phyloP scores from a whole-genome alignment of 2,113 vertebrate genomes.

The Vulpes lagopus region DNA sequence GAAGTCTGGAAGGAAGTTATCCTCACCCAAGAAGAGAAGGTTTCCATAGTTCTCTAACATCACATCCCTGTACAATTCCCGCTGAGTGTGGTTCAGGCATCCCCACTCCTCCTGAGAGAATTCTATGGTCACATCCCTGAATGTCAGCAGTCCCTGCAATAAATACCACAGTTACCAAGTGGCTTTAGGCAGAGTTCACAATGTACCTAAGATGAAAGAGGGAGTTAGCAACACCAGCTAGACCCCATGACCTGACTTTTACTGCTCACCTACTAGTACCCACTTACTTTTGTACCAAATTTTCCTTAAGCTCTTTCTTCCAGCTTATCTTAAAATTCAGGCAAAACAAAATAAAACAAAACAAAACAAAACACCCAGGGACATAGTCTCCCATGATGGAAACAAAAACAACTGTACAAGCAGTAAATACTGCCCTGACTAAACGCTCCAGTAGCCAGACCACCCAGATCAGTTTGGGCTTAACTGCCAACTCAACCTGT shows the following conservation, averaged over 20 bases:
- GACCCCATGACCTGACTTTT: neutral
- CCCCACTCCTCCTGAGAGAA: neutral
- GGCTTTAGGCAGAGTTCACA: neutral
- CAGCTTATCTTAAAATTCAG: neutral
- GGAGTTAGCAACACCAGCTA: neutral
- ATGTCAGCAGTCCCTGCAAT: neutral
- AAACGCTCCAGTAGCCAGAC: neutral
- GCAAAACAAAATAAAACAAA: neutral
- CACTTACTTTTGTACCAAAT: neutral
- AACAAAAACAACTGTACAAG: neutral
- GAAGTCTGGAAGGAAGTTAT: neutral
- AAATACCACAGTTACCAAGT: neutral
- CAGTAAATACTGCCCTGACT: neutral
- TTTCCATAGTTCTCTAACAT: neutral
- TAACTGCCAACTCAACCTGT: neutral
- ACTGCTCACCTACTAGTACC: neutral
- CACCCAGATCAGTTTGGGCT: neutral
- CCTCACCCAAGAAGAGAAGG: neutral
- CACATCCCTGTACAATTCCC: neutral
- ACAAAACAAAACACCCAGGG: neutral
- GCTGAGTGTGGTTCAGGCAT: neutral
- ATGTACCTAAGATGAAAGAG: neutral
- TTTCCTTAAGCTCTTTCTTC: neutral
- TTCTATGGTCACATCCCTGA: neutral
- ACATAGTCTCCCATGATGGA: neutral